phyloP scores from a whole-genome alignment of 2,797 vertebrate species.

The Arctocebus calabarensis region DNA sequence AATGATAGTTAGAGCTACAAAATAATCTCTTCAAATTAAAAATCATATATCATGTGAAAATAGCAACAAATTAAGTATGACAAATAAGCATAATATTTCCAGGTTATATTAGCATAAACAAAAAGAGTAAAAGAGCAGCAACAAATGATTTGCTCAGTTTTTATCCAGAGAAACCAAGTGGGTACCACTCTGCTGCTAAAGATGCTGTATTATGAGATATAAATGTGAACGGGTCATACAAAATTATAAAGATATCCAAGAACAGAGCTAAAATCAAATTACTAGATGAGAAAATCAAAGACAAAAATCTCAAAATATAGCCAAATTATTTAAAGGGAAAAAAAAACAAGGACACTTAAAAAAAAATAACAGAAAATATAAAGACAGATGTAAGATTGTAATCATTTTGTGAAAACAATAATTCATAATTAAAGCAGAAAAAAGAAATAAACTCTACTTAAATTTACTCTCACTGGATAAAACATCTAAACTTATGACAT shows the following conservation, averaged over 20 bases:
- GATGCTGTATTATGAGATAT: neutral
- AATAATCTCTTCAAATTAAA: neutral
- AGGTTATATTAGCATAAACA: neutral
- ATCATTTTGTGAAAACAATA: neutral
- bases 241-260: neutral
- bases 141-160: neutral
- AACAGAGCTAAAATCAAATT: neutral
- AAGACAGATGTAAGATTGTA: neutral
- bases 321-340: neutral
- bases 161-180: neutral
- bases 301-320: neutral
- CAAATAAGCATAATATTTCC: neutral
- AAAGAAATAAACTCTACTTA: neutral
- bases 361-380: neutral
- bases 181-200: neutral
- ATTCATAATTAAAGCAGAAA: neutral
- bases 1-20: neutral
- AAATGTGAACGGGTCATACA: neutral
- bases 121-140: conserved; percentile 10
- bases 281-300: neutral
- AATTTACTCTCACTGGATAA: neutral
- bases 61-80: conserved; percentile 31
- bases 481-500: too few relatives aligned
- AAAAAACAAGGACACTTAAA: neutral
- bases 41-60: neutral